Base-by-base conservation (phyloP, 2,888 invertebrate genomes). In the Sinodicranocentrus sp. region DNA sequence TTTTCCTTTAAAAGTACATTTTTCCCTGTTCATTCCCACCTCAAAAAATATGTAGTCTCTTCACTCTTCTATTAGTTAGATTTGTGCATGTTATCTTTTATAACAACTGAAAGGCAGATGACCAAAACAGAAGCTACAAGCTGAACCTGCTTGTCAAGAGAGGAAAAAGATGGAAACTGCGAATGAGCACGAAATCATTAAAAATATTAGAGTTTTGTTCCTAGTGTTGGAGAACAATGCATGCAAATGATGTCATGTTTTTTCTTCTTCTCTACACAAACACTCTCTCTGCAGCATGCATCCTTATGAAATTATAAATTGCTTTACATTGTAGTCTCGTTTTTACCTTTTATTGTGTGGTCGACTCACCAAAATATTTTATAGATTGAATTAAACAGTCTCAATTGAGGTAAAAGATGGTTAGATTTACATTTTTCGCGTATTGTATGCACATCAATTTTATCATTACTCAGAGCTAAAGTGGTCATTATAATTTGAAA, bases 141-240 rank as follows among this genome's bases (percentile, higher is more conserved):
- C n/a, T n/a, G 5, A 23, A 23, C 23, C 13, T 61, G 61, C 61
- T 10, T 39, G 39, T 39, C 39, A 13, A 39, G 39, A 39, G 13
- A 39, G 39, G 39, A 39, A 13, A 54, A n/a, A 65, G 15, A 33
- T 39, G 33, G 48, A 68, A 78, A 78, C 78, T 78, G 70, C 78
- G 70, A 71, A 70, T 48, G 70, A 78, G 52, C 78, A 78, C 78
- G 78, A 70, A 78, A 78, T 78, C 70, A 78, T 78, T 68, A 78
- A 68, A 68, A 57, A 26, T 23, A 23, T 17, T n/a, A 59, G 59
- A 25, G 25, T 17, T 57, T 59, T 75, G 63, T n/a, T n/a, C n/a
- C n/a, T n/a, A 33, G 75, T 76, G 65, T 76, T 76, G 75, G 43
- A 65, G 59, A 68, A 70, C 78, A 70, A 61, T 70, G 61, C 70